phyloP scores from a whole-genome alignment of 2,797 vertebrate genomes.

The Poecilia gillii region DNA sequence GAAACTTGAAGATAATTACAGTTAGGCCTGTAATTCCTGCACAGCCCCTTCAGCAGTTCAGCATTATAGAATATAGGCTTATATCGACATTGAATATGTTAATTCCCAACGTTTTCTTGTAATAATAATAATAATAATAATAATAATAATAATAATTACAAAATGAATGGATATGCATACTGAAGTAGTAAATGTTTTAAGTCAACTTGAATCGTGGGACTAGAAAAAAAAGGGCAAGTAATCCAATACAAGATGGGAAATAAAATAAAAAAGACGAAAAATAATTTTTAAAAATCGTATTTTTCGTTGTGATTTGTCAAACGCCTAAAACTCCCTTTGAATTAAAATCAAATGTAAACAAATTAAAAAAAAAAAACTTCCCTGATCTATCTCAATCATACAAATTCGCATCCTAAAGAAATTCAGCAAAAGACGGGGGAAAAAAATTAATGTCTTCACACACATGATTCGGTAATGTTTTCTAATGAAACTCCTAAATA shows the following conservation, averaged over 20 bases:
- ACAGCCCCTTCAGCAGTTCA: neutral
- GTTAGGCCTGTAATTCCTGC: conserved; percentile 4
- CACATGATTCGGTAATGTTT: conserved; percentile 41
- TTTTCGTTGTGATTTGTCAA: neutral
- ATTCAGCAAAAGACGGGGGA: conserved; percentile 33
- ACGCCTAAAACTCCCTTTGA: neutral
- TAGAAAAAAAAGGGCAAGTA: neutral
- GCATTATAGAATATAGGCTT: neutral
- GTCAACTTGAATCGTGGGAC: neutral
- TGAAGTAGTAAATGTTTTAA: neutral
- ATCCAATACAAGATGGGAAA: neutral
- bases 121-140: neutral
- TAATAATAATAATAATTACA: neutral
- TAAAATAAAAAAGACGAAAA: neutral
- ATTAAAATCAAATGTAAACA: neutral
- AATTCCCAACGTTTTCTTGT: neutral
- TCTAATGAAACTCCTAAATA: conserved; percentile 67
- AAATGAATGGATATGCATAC: neutral
- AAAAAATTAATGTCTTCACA: neutral
- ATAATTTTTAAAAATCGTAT: neutral
- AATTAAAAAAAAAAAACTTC: neutral
- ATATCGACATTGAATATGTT: neutral
- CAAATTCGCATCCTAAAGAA: neutral
- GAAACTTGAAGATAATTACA: neutral
- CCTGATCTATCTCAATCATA: neutral